Evolutionary conservation across 2,113 vertebrate species (phyloP).

Genomic region (Pollachius pollachius): DNA sequence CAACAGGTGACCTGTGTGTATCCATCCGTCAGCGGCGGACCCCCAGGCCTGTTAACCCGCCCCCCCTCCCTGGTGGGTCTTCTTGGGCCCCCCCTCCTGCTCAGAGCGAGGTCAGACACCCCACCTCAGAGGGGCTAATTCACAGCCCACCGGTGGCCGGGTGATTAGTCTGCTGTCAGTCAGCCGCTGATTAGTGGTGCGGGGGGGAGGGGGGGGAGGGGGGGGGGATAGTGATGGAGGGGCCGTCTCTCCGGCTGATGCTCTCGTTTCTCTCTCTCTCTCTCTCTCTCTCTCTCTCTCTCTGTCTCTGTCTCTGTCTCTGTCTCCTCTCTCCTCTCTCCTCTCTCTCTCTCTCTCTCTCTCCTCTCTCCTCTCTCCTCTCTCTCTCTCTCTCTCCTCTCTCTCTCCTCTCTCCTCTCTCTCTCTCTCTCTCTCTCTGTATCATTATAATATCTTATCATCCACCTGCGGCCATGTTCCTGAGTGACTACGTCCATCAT

Average conservation of each 20-base stretch:
- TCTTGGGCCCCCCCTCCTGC: constrained; percentile 10
- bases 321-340: too few species aligned
- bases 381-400: too few species aligned
- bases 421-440: too few species aligned
- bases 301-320: too few species aligned
- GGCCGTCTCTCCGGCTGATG: constrained; percentile 40
- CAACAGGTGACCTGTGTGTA: too few species aligned
- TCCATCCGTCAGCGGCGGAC: background rate
- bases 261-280: background rate
- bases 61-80: background rate
- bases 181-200: constrained; percentile 67
- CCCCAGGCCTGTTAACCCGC: background rate
- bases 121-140: constrained; percentile 49
- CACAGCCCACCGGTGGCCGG: constrained; percentile 42
- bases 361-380: too few species aligned
- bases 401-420: too few species aligned
- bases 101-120: constrained; percentile 40
- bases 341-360: background rate
- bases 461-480: too few species aligned
- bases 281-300: background rate
- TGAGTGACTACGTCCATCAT: too few species aligned
- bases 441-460: too few species aligned
- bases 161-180: constrained; percentile 69
- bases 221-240: too few species aligned
- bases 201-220: constrained; percentile 1